phyloP scores from a whole-genome alignment of 2,113 vertebrate species.

The Panthera leo region DNA sequence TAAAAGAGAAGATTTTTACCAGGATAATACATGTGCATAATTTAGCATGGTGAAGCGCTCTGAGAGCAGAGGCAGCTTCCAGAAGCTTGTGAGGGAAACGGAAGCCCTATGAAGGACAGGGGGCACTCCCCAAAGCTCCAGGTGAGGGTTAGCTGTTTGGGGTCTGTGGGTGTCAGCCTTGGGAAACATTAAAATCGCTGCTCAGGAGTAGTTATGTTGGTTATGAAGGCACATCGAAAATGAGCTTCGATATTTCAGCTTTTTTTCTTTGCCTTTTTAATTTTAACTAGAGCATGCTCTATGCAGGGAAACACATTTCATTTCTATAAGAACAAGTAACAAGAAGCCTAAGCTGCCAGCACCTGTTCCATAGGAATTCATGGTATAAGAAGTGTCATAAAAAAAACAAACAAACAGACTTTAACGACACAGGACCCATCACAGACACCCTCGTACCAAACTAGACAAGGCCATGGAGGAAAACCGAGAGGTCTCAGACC shows the following conservation, averaged over 20 bases:
- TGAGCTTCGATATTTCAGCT: background rate
- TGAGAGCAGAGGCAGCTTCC: background rate
- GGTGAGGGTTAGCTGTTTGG: background rate
- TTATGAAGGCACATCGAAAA: background rate
- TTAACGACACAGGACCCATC: background rate
- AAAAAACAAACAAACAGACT: background rate
- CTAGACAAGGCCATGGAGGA: background rate
- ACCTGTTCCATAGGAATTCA: background rate
- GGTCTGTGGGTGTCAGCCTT: background rate
- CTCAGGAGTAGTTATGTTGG: background rate
- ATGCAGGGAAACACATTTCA: background rate
- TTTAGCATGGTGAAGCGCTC: background rate
- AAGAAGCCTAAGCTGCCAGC: background rate
- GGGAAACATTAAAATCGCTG: background rate
- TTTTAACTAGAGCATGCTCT: background rate
- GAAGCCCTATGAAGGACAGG: background rate
- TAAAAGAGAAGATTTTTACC: background rate
- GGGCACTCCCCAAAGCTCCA: background rate
- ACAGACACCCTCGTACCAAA: background rate
- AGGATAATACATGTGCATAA: background rate
- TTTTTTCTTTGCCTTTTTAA: background rate
- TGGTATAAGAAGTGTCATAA: background rate
- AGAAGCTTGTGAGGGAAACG: background rate
- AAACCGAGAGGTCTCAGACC: background rate
- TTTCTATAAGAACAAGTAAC: background rate